These are phyloP conservation scores for Laticauda laticaudata DNA, from an alignment of 2,113 vertebrate species.

Conservation along the genomic window DNA sequence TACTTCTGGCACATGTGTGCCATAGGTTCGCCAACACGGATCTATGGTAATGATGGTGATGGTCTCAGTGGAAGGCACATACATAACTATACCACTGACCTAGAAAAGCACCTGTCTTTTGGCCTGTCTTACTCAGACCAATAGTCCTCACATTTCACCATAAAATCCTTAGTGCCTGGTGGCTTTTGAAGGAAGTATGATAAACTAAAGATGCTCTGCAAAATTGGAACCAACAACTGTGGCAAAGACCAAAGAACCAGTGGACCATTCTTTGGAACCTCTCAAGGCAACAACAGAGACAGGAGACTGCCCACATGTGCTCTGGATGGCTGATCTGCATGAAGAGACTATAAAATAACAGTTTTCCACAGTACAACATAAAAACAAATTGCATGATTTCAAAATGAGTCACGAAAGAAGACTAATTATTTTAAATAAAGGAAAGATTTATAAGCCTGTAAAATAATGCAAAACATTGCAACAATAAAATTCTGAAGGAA, in stretches of 20 bases:
- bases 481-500: not conserved
- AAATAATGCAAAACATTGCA: not conserved
- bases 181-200: not conserved
- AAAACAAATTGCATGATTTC: too few species aligned
- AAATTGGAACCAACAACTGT: not conserved
- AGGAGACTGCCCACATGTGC: not conserved
- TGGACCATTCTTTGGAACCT: not conserved
- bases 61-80: too few species aligned
- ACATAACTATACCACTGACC: too few species aligned
- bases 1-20: too few species aligned
- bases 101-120: not conserved
- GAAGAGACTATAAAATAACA: not conserved
- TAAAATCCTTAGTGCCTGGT: not conserved
- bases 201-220: not conserved
- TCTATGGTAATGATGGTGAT: too few species aligned
- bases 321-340: not conserved
- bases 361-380: not conserved
- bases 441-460: not conserved
- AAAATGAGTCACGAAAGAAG: too few species aligned
- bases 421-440: too few species aligned
- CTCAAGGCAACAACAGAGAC: not conserved
- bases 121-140: not conserved
- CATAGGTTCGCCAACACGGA: too few species aligned
- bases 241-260: not conserved
- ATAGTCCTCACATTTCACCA: not conserved